Conservation (phyloP, 2,888 invertebrate genomes). For the Myopa tessellatipennis region DNA sequence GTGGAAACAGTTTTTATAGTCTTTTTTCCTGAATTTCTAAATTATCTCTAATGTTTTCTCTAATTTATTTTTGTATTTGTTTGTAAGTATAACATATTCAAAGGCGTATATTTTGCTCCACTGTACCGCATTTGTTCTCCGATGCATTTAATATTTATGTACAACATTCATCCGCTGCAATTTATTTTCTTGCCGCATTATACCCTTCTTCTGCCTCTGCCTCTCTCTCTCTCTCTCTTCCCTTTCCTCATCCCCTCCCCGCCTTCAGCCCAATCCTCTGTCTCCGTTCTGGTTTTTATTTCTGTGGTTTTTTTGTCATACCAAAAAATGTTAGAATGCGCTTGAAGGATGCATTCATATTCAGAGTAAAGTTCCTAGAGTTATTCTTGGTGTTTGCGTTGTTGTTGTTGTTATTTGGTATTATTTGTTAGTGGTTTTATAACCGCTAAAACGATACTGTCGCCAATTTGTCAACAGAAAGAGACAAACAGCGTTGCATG, state of each 20-base stretch:
- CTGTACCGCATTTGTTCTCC: constrained; percentile 20
- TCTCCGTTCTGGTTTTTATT: background rate
- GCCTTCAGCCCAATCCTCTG: background rate
- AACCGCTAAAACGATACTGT: constrained; percentile 46
- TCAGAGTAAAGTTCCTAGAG: background rate
- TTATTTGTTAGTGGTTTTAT: constrained; percentile 17
- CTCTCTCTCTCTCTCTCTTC: background rate
- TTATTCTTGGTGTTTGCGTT: background rate
- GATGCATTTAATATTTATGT: constrained; percentile 63
- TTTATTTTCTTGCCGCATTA: constrained; percentile 54
- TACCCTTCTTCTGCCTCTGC: background rate
- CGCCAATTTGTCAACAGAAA: constrained; percentile 46
- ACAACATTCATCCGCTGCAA: constrained; percentile 59
- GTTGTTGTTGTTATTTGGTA: constrained; percentile 15
- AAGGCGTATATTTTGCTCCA: constrained; percentile 8
- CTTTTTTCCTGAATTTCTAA: no score
- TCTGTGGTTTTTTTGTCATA: background rate
- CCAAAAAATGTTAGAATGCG: background rate
- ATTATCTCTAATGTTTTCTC: no score
- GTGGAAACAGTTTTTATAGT: no score
- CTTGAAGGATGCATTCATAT: background rate
- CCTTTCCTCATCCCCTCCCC: background rate
- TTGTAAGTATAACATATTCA: background rate
- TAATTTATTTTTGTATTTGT: no score
- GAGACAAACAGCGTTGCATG: constrained; percentile 9